Conservation (phyloP, 1,140 invertebrate genomes). For the Mizuhopecten yessoensis region DNA sequence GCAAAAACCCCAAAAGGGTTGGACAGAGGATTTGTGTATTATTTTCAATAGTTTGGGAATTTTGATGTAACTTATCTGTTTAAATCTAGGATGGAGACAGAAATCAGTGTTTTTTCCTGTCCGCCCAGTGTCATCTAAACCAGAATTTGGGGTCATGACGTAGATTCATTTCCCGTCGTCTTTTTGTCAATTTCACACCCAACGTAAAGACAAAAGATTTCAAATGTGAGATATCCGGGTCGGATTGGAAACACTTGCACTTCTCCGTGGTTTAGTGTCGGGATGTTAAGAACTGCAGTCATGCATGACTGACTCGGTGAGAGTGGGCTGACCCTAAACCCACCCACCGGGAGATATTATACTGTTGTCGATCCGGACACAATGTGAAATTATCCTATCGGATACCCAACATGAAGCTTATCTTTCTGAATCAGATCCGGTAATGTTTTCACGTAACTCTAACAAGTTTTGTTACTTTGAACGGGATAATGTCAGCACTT, state of each 20-base stretch:
- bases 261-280: neutral
- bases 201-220: slow-evolving; percentile 16
- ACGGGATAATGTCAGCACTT: neutral
- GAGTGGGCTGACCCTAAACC: neutral
- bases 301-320: neutral
- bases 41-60: too few relatives aligned
- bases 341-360: slow-evolving; percentile 13
- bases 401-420: slow-evolving; percentile 30
- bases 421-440: neutral
- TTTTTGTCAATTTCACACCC: neutral
- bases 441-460: slow-evolving; percentile 35
- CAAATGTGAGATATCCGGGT: slow-evolving; percentile 20
- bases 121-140: too few relatives aligned
- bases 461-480: slow-evolving; percentile 29
- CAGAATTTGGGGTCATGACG: neutral
- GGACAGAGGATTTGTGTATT: too few relatives aligned
- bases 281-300: neutral
- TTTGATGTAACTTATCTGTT: too few relatives aligned
- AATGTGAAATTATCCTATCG: slow-evolving; percentile 1
- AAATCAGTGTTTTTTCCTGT: too few relatives aligned
- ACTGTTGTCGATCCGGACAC: neutral
- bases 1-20: too few relatives aligned
- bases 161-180: neutral
- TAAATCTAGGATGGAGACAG: too few relatives aligned
- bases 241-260: neutral